Base-by-base conservation (phyloP, 2,888 invertebrate genomes). In the Pandemis cinnamomeana region DNA sequence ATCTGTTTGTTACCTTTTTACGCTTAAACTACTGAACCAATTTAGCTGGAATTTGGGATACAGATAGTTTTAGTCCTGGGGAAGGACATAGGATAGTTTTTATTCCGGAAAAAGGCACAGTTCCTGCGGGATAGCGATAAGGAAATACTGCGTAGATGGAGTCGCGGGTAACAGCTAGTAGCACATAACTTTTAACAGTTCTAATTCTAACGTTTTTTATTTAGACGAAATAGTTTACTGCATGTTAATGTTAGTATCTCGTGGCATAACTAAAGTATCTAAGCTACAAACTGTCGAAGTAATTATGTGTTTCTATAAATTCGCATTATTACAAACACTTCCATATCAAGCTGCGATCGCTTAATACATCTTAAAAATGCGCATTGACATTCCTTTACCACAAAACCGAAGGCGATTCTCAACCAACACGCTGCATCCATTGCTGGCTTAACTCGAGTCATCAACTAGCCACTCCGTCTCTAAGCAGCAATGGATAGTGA, bases 281-380 rank as follows among this genome's bases (percentile, higher is more conserved):
- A 61, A 13, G 5, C 55, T 11, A 11, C 61, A 70, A 70, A 61
- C 66, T 70, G 70, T 69, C 61, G 36, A 64, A 66, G 70, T 70
- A 70, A 60, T 46, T 51, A 53, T 70, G 51, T 51, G 66, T 80
- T 79, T 80, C 78, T 77, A 77, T 78, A 76, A 81, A 85, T 85
- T 84, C 83, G 84, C 84, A 87, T 86, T 83, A 82, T 85, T 83
- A 77, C 79, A 82, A 78, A 80, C 83, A 82, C 84, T 85, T 86
- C 87, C 83, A 83, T 85, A 85, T 86, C 84, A 81, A 77, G 78
- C 78, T 71, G 80, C 75, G 80, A 79, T 71, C 78, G 75, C 77
- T 76, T 73, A 77, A 79, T 81, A 83, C 84, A 89, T 88, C 83
- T 84, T 84, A 86, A 89, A 85, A 83, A 89, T 87, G 80, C 79